Base-by-base conservation (phyloP, 92 coral and sea anemone genomes). In the Zoanthus gigantus region DNA sequence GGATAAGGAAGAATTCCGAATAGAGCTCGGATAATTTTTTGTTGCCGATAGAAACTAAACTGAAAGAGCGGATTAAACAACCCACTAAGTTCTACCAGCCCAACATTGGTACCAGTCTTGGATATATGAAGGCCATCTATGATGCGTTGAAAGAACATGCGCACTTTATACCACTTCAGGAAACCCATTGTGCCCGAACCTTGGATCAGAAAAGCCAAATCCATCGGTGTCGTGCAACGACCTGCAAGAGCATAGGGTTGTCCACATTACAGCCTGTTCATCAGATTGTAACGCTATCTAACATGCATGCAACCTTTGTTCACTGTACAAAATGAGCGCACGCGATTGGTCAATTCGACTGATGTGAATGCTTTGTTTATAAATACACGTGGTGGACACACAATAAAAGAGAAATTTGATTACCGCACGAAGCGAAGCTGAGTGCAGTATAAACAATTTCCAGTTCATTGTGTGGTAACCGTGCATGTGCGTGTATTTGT, bases 241-340 rank as follows among this genome's bases (percentile, higher is more conserved):
- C 85, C 85, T 81, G 85, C 85, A 81, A 81, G 85, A 66, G 71
- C 13, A 79, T 81, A 81, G 85, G 85, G 85, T 81, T 66, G 85
- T 81, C 85, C 85, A 81, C 85, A 81, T 81, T 81, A 81, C 75
- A 42, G 45, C 74, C 37, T 45, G 15, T 65, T 66, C 15, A 81
- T n/a, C 14, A 80, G 47, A 17, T 32, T 63, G 12, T 50, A 50
- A 50, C 56, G 12, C 10, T 50, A 50, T 50, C 5, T 50, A 50
- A 7, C 12, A 50, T 50, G 10, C 56, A 50, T 50, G 10, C 56
- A 50, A 50, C 56, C 42, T 37, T 37, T 4, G 42, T 4, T 37
- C 3, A 37, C 42, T 37, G 42, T 37, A 37, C 42, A 37, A 37
- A 37, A 37, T 37, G 0, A 2, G 42, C 42, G 42, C 42, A 37